Base-by-base conservation (phyloP, 2,113 vertebrate genomes). In the Platanista minor region DNA sequence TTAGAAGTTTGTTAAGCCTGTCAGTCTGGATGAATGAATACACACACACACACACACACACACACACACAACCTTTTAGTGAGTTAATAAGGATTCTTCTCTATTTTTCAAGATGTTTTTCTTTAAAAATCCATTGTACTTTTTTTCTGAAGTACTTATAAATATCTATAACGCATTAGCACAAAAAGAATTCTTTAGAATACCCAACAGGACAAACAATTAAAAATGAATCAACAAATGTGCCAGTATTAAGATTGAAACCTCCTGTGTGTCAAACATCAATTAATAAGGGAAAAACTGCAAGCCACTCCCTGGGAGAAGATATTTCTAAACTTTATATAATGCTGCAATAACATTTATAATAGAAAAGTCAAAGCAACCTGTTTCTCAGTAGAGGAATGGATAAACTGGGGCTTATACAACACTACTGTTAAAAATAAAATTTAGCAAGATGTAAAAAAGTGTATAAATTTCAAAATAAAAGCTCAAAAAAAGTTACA, bases 391-490 rank as follows among this genome's bases (percentile, higher is more conserved):
- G 49, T 62, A 69, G 25, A 2, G 62, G 49, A 82, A 46, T 69
- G 49, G 33, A 43, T 89, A 82, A 72, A 80, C 27, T 69, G 0
- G 20, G 21, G 25, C 43, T 96, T 95, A 94, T 46, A 71, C 13
- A 95, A 92, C 18, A 74, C 8, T 78, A 36, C 31, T 69, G 39
- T 77, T 95, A 94, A 96, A 96, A 87, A 94, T 78, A 78, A 92
- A 87, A 92, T 36, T 89, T 84, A 96, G 15, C 49, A 97, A 91
- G 33, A 66, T 86, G 49, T 59, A 90, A 72, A 77, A 71, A 92
- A 93, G n/a, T 41, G 7, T 66, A 61, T 71, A 74, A 66, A 43
- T 93, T 74, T 87, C 43, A 82, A 97, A 96, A 85, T 91, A 96
- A 92, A 52, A 43, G 12, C 54, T 83, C 75, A 83, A 67, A 46